A percentile compares a stretch with the other conserved stretches of the same genome.
phyloP scores from a whole-genome alignment of 2,888 invertebrate genomes.

The Andrena fulva region DNA sequence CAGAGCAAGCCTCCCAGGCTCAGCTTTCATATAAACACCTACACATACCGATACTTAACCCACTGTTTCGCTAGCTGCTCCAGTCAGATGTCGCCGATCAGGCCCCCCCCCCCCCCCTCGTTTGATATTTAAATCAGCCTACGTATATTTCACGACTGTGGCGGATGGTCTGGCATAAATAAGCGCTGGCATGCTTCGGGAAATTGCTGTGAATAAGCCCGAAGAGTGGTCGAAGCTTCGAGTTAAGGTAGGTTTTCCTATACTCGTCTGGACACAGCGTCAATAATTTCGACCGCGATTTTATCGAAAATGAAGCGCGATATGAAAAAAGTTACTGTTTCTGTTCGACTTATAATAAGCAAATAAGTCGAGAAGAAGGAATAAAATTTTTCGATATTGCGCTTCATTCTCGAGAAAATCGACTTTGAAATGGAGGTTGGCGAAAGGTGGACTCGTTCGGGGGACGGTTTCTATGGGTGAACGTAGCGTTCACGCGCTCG shows the following conservation, averaged over 20 bases:
- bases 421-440: background rate
- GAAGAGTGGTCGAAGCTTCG: background rate
- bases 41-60: background rate
- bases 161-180: conserved; percentile 21
- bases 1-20: background rate
- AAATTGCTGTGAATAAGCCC: conserved; percentile 13
- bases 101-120: too few relatives aligned
- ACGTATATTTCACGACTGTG: background rate
- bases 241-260: background rate
- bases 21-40: background rate
- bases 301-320: too few relatives aligned
- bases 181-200: background rate
- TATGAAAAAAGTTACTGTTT: too few relatives aligned
- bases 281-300: too few relatives aligned
- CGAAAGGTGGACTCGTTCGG: background rate
- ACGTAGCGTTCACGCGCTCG: conserved; percentile 15
- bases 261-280: too few relatives aligned
- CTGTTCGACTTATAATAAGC: too few relatives aligned
- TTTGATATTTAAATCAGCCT: conserved; percentile 12
- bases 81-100: background rate
- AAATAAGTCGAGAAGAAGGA: too few relatives aligned
- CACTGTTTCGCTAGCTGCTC: background rate
- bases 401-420: too few relatives aligned
- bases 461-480: conserved; percentile 3
- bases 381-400: too few relatives aligned